phyloP scores from a whole-genome alignment of 2,888 invertebrate genomes.

The Iselma pallidipennis region DNA sequence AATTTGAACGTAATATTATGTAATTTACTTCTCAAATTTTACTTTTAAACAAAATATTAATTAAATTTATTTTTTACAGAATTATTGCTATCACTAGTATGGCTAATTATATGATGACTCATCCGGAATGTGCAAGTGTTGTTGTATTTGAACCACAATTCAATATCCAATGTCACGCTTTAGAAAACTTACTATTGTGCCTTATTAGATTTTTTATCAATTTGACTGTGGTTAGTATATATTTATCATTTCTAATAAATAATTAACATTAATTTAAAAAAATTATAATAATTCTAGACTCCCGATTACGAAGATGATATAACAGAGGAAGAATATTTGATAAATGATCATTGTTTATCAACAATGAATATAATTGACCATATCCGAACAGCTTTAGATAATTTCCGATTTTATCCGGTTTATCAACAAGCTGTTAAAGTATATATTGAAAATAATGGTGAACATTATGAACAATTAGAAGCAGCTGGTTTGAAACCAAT shows the following conservation, averaged over 20 bases:
- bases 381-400: conserved; percentile 18
- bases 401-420: conserved; percentile 11
- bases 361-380: conserved; percentile 21
- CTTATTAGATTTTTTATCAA: conserved; percentile 17
- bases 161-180: conserved; percentile 14
- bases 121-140: too few species aligned
- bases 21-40: conserved; percentile 23
- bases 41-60: background rate
- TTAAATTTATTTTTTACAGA: conserved; percentile 7
- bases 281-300: background rate
- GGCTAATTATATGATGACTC: too few species aligned
- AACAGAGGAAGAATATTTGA: too few species aligned
- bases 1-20: conserved; percentile 34
- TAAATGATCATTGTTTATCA: too few species aligned
- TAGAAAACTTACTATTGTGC: conserved; percentile 23
- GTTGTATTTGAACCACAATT: conserved; percentile 8
- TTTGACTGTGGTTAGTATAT: conserved; percentile 15
- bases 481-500: conserved; percentile 17
- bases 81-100: conserved; percentile 23
- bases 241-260: background rate
- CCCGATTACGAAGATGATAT: background rate
- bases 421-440: conserved; percentile 21
- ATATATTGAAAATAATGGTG: conserved; percentile 15
- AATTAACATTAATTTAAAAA: background rate
- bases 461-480: conserved; percentile 15